A percentile compares a stretch with the other conserved stretches of the same genome.
phyloP scores from a whole-genome alignment of 1,140 invertebrate species.

The Penaeus vannamei region DNA sequence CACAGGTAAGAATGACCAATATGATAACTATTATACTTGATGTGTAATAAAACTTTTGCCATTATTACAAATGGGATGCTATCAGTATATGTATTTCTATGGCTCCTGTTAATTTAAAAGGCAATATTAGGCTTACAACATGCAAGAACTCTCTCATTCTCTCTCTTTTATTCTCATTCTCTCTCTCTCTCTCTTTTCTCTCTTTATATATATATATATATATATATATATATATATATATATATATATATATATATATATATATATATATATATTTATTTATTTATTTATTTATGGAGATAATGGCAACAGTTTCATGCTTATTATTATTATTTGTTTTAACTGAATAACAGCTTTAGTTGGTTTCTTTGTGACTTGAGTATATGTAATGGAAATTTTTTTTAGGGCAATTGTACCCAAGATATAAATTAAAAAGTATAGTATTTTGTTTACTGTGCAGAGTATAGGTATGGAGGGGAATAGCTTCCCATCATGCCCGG shows the following conservation, averaged over 20 bases:
- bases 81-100: neutral
- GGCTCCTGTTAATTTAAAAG: neutral
- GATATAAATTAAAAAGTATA: neutral
- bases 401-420: neutral
- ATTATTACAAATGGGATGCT: neutral
- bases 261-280: no score
- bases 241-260: neutral
- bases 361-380: no score
- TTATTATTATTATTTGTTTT: no score
- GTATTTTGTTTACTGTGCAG: neutral
- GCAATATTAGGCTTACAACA: neutral
- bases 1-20: constrained; percentile 44
- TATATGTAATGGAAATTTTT: no score
- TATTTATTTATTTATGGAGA: no score
- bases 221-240: constrained; percentile 12
- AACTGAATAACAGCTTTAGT: no score
- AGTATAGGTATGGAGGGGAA: constrained; percentile 46
- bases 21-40: neutral
- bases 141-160: no score
- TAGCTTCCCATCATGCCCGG: constrained; percentile 43
- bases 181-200: neutral
- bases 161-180: no score
- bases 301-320: no score
- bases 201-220: neutral
- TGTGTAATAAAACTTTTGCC: neutral